phyloP scores from a whole-genome alignment of 1,140 invertebrate genomes.

The Drosophila sturtevanti region DNA sequence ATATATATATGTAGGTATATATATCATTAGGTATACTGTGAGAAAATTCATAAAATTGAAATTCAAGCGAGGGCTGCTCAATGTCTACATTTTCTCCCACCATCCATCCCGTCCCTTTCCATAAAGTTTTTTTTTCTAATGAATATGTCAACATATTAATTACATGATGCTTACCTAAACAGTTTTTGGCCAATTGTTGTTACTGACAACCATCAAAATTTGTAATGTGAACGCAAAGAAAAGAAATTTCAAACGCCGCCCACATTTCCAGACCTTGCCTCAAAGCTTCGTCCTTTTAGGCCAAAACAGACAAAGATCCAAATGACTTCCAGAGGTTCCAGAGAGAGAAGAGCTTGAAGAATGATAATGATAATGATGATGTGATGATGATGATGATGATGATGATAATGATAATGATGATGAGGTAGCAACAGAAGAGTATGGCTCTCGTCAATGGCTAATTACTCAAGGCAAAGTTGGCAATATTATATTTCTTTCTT shows the following conservation, averaged over 20 bases:
- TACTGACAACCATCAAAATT: conserved; percentile 42
- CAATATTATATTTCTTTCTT: conserved; percentile 7
- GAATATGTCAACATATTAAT: conserved; percentile 62
- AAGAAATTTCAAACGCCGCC: conserved; percentile 6
- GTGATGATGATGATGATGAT: too few species aligned
- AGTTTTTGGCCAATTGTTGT: conserved; percentile 42
- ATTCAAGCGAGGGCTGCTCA: conserved; percentile 9
- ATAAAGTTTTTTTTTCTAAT: not conserved
- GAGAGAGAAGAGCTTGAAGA: not conserved
- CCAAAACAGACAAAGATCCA: conserved; percentile 30
- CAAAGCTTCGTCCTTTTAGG: not conserved
- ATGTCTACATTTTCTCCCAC: conserved; percentile 7
- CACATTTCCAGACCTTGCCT: not conserved
- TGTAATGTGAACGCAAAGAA: conserved; percentile 52
- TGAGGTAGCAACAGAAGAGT: not conserved
- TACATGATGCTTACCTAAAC: conserved; percentile 59
- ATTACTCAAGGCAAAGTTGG: conserved; percentile 43
- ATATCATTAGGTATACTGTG: conserved; percentile 23
- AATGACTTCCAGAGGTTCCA: conserved; percentile 5
- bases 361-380: not conserved
- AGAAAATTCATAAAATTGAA: conserved; percentile 34
- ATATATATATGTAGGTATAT: conserved; percentile 5
- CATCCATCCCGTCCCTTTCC: too few species aligned
- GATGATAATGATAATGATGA: not conserved
- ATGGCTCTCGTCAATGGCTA: conserved; percentile 11